Evolutionary conservation across 2,797 vertebrate species (phyloP).

Genomic region (Dicrostonyx torquatus): DNA sequence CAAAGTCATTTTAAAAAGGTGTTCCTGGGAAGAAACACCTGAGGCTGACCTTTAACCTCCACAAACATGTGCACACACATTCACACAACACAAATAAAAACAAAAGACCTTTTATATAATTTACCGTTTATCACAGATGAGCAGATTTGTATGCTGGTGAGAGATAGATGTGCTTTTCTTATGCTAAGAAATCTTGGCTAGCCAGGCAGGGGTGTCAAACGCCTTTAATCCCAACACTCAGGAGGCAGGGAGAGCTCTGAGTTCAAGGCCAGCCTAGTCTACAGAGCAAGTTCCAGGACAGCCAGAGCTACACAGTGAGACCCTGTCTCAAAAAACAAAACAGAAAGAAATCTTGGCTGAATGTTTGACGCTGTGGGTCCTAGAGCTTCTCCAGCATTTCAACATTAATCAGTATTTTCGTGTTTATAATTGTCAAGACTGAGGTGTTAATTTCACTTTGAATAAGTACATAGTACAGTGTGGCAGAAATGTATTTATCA

Average conservation of each 20-base stretch:
- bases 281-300: background rate
- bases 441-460: background rate
- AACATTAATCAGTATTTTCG: background rate
- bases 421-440: background rate
- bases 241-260: background rate
- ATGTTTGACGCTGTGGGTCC: background rate
- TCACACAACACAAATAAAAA: background rate
- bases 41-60: background rate
- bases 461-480: background rate
- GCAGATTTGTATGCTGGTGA: background rate
- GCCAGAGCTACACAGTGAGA: background rate
- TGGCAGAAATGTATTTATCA: background rate
- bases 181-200: background rate
- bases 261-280: background rate
- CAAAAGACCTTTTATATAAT: background rate
- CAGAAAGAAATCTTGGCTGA: background rate
- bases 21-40: background rate
- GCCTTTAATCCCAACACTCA: background rate
- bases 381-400: background rate
- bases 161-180: background rate
- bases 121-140: background rate
- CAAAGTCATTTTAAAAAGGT: background rate
- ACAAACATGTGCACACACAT: background rate
- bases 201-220: background rate
- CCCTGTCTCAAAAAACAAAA: background rate